phyloP scores from a whole-genome alignment of 2,888 invertebrate genomes.

The Rhagonycha fulva region DNA sequence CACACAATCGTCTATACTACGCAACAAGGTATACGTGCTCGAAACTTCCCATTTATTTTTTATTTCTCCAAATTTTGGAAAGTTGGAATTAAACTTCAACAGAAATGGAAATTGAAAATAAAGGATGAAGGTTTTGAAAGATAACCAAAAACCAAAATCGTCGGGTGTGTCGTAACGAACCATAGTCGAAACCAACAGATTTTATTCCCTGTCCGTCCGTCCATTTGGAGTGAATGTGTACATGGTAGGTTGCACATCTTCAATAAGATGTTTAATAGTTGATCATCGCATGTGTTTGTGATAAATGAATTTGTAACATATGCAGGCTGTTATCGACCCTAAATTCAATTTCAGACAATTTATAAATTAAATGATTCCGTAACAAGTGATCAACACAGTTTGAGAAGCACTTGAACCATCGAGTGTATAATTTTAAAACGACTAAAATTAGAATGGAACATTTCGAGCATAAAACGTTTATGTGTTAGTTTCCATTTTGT shows the following conservation, averaged over 20 bases:
- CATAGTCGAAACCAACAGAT: constrained; percentile 12
- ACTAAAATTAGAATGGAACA: background rate
- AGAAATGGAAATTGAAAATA: too few species aligned
- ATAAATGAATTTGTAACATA: constrained; percentile 45
- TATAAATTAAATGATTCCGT: constrained; percentile 7
- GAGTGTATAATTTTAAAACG: background rate
- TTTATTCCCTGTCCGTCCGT: constrained; percentile 9
- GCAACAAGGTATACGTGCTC: background rate
- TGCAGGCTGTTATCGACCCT: constrained; percentile 26
- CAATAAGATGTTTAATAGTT: constrained; percentile 50
- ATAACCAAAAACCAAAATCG: background rate
- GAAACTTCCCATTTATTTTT: background rate
- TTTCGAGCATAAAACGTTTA: background rate
- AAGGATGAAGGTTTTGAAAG: too few species aligned
- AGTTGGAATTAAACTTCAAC: too few species aligned
- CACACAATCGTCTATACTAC: constrained; percentile 19
- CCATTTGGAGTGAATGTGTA: constrained; percentile 20
- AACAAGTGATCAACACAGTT: background rate
- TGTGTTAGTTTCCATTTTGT: background rate
- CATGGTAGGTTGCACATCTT: constrained; percentile 45
- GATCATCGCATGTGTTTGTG: constrained; percentile 50
- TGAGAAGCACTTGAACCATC: background rate
- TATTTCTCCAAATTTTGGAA: too few species aligned
- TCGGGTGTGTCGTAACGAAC: constrained; percentile 6
- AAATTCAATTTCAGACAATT: constrained; percentile 11